Base-by-base conservation (phyloP, 2,888 invertebrate genomes). In the Spilosoma lubricipeda region DNA sequence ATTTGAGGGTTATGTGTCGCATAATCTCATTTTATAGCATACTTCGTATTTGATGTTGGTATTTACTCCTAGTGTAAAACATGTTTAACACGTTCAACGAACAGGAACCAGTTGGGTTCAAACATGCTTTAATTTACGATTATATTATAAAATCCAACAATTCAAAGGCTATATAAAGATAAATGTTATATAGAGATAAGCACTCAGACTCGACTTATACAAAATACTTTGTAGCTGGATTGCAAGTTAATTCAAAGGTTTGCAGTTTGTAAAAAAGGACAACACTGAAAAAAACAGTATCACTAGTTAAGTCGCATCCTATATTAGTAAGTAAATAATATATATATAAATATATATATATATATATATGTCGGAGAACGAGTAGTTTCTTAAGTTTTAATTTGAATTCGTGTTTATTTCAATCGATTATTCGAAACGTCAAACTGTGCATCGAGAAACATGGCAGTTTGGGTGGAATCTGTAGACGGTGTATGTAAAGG, bases 1-100 rank as follows among this genome's bases (percentile, higher is more conserved):
- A 80, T 83, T 83, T 85, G 82, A 86, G 84, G 82, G 75, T 78
- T 80, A 80, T 82, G 73, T 76, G 78, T 81, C 81, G 83, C 83
- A 84, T 82, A 85, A 80, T 79, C 70, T 70, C 75, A 77, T 85
- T 89, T 87, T 87, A 86, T 82, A 86, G 82, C 73, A 73, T 73
- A 73, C 81, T 77, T 79, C 73, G 70, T 76, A 85, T 82, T 86
- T 85, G 77, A 84, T 80, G 80, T 79, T 67, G 76, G 70, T 77
- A 75, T 78, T 81, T 80, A 77, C 72, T 78, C 63, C 59, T 67
- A 65, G 74, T 56, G 73, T 82, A 75, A 82, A 56, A 69, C 8
- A 48, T 68, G 52, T 68, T 52, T 52, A 52, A 52, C n/a, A 52
- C 30, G 52, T 69, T 52, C 15, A 69, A 33, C 23, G 65, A 36